phyloP scores from a whole-genome alignment of 2,888 invertebrate species.

The Tridacna gigas region DNA sequence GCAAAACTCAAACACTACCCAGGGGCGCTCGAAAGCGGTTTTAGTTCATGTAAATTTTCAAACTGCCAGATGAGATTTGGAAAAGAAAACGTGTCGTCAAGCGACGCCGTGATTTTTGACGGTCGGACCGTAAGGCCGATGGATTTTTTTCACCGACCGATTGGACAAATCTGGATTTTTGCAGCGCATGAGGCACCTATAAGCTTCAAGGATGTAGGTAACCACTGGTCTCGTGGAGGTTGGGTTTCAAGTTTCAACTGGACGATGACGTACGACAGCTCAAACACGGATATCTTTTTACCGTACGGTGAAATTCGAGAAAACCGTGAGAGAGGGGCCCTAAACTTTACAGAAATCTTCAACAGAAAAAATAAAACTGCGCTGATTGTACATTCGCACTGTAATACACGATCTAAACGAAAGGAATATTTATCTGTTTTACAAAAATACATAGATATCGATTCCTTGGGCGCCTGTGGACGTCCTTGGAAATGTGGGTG shows the following conservation, averaged over 20 bases:
- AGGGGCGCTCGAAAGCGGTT: neutral
- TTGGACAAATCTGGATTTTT: constrained; percentile 4
- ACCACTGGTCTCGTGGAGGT: neutral
- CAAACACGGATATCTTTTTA: constrained; percentile 1
- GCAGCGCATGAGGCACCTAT: neutral
- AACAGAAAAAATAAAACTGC: neutral
- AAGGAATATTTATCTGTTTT: constrained; percentile 28
- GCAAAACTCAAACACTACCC: neutral
- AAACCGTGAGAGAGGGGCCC: neutral
- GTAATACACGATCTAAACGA: constrained; percentile 16
- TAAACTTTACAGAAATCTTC: neutral
- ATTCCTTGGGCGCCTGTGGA: constrained; percentile 37
- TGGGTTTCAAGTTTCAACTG: constrained; percentile 2
- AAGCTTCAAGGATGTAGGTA: neutral
- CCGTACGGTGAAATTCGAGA: neutral
- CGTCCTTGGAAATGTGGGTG: constrained; percentile 53
- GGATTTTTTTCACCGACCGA: neutral
- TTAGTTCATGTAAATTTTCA: neutral
- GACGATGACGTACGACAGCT: constrained; percentile 6
- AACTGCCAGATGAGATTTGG: neutral
- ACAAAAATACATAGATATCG: constrained; percentile 22
- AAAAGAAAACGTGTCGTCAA: neutral
- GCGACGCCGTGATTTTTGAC: constrained; percentile 7
- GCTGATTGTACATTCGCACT: constrained; percentile 5
- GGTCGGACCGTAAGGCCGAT: neutral